A percentile compares a stretch with the other conserved stretches of the same genome.
Evolutionary conservation across 2,888 invertebrate genomes (phyloP).

Genomic region (Litoditis marina): DNA sequence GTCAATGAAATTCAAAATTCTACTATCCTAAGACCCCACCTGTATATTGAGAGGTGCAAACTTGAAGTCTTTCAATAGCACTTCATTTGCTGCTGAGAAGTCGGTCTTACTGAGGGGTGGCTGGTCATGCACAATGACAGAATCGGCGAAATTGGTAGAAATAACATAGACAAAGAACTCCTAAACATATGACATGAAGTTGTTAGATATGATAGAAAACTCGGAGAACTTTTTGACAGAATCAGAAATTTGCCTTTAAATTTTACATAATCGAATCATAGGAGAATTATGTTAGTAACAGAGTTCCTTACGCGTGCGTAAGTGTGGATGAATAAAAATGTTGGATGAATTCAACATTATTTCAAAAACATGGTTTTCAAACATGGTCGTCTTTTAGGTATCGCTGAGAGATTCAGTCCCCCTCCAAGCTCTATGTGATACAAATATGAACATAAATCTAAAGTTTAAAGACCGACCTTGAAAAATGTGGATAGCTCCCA

Average conservation of each 20-base stretch:
- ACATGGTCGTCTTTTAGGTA: no score
- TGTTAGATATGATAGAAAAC: no score
- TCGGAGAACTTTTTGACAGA: no score
- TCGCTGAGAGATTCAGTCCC: no score
- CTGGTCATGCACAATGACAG: no score
- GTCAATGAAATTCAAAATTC: neutral
- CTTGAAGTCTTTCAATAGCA: conserved; percentile 6
- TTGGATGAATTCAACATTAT: no score
- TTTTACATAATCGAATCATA: no score
- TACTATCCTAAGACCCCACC: neutral
- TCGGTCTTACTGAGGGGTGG: neutral
- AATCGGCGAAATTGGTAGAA: neutral
- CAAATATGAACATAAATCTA: neutral
- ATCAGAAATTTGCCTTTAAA: no score
- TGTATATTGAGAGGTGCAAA: conserved; percentile 7
- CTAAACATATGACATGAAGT: conserved; percentile 1
- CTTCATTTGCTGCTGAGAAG: neutral
- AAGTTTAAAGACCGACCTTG: conserved; percentile 7
- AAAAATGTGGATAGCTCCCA: conserved; percentile 10
- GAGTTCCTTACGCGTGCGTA: no score
- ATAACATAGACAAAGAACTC: conserved; percentile 10
- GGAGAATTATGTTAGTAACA: no score
- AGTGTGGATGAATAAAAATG: no score
- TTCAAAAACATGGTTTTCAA: no score
- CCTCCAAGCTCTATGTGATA: neutral